Base-by-base conservation (phyloP, 2,888 invertebrate genomes). In the Drosophila peninsularis region DNA sequence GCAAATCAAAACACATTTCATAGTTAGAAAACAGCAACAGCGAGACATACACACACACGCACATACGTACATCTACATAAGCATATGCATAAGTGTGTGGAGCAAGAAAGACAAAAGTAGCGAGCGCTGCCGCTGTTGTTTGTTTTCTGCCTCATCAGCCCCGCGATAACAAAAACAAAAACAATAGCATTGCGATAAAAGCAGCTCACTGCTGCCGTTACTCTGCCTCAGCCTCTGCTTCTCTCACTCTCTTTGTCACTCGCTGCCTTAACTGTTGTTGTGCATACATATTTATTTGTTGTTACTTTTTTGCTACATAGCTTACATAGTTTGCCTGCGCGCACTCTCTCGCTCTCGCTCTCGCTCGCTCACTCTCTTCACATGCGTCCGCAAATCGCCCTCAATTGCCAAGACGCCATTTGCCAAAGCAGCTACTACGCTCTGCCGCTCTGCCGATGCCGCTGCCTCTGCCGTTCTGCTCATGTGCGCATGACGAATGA, bases 401-500 rank as follows among this genome's bases (percentile, higher is more conserved):
- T 73, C 82, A 83, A 77, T 80, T 74, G 82, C 63, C 69, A 66
- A 83, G 87, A 70, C 82, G 82, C 82, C 82, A 82, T 82, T 82
- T 88, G 82, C 77, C 55, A 53, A 50, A 82, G 82, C 82, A 70
- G 56, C 63, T 75, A 45, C 57, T 62, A 75, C 24, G 3, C 24
- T 61, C 49, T 19, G n/a, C 13, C 41, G 7, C 47, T 0, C 42
- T 36, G 42, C 21, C 47, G 9, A 41, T 57, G 54, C 53, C 53
- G 21, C 72, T 71, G 62, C 57, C 52, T 55, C 66, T 74, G 72
- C 64, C 85, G 87, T 89, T 88, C 78, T 90, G 91, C 82, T 91
- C 71, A 89, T 88, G 83, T 90, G 91, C 90, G 90, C 90, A 91
- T 91, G 90, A 91, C 90, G 90, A 91, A 91, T 91, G 90, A 90